Percentiles rank a stretch among this genome's conserved stretches.
phyloP scores from a whole-genome alignment of 2,113 vertebrate species.

The Eudorcas thomsonii region DNA sequence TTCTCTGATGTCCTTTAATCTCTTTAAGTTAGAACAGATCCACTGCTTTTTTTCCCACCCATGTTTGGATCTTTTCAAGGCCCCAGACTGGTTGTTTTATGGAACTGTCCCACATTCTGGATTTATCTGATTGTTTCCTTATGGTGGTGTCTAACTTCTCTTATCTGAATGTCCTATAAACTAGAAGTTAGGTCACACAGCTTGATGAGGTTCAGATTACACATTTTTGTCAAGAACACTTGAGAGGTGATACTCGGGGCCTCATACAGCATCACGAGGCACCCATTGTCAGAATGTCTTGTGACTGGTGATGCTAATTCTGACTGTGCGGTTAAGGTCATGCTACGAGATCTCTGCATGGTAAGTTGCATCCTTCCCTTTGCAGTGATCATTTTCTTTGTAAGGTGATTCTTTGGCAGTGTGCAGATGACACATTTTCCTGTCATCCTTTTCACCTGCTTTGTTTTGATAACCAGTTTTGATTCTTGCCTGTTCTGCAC shows the following conservation, averaged over 20 bases:
- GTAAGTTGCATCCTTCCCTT: not conserved
- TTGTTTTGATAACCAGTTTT: not conserved
- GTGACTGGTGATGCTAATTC: not conserved
- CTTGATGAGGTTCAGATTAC: constrained; percentile 14
- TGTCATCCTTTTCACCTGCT: not conserved
- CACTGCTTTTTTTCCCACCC: accelerated
- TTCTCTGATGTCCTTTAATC: not conserved
- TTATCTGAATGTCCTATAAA: constrained; percentile 16
- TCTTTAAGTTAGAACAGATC: not conserved
- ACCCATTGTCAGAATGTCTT: not conserved
- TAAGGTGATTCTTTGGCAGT: not conserved
- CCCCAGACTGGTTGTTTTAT: not conserved
- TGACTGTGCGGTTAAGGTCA: not conserved
- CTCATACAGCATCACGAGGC: not conserved
- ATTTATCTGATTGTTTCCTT: constrained; percentile 35
- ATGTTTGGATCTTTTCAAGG: not conserved
- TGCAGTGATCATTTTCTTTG: not conserved
- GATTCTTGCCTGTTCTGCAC: not conserved
- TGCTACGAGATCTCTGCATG: not conserved
- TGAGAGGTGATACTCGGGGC: not conserved
- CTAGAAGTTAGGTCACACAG: constrained; percentile 27
- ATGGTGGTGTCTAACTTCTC: constrained; percentile 2
- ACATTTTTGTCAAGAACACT: not conserved
- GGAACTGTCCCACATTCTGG: constrained; percentile 42
- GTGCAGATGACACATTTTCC: not conserved